Percentiles rank a stretch among this genome's conserved stretches.
These are phyloP conservation scores for Eira barbara DNA, from an alignment of 2,113 vertebrate genomes.

Conservation along the genomic window DNA sequence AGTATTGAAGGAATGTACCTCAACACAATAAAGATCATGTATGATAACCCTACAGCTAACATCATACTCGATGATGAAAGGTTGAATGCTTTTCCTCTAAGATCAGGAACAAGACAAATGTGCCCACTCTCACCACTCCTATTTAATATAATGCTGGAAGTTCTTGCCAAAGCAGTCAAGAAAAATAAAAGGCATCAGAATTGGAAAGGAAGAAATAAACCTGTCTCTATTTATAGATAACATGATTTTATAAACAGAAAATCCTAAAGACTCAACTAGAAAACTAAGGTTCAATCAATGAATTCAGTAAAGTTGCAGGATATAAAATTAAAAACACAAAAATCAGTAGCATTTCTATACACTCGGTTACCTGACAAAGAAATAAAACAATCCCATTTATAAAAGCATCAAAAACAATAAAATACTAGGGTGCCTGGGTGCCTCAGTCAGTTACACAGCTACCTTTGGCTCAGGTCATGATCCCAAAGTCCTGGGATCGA, in stretches of 20 bases:
- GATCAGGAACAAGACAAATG: background rate
- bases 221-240: background rate
- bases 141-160: background rate
- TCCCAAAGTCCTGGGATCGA: no score
- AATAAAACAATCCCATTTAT: background rate
- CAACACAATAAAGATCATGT: background rate
- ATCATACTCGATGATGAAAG: background rate
- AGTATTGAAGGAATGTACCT: background rate
- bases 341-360: background rate
- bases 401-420: background rate
- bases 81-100: background rate
- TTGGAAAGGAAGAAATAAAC: background rate
- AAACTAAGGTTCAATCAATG: background rate
- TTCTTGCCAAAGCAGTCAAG: background rate
- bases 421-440: background rate
- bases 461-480: no score
- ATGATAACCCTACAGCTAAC: background rate
- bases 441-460: no score
- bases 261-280: background rate
- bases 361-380: background rate
- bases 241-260: background rate
- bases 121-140: background rate
- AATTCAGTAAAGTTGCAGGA: background rate
- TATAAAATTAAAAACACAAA: background rate
- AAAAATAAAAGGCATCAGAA: background rate